Base-by-base conservation (phyloP, 1,140 invertebrate species). In the Eurosta solidaginis region DNA sequence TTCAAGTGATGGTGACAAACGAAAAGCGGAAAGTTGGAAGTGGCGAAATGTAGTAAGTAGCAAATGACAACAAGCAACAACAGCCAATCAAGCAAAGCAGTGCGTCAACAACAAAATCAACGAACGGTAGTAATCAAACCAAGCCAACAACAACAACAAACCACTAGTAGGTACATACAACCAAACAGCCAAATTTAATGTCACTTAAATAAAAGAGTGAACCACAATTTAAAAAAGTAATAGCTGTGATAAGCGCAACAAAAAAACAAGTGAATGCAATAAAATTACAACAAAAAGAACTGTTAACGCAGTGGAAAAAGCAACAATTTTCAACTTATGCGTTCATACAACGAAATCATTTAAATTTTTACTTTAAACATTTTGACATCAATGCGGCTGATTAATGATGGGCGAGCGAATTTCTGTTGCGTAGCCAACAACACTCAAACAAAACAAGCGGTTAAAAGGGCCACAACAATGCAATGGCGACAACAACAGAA, bases 201-300 rank as follows among this genome's bases (percentile, higher is more conserved):
- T 68, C 59, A 68, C 14, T 68, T 68, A 36, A n/a, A n/a, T n/a
- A n/a, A 68, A 68, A 68, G 59, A 68, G 59, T 33, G 59, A 68
- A 68, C 59, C 36, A 20, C 59, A 68, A 40, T 68, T 68, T 68
- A 20, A 68, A 40, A 36, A 40, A 52, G n/a, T 17, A 49, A 49
- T 27, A 59, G 0, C 9, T 3, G 10, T 14, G 54, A 12, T 14
- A 17, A 17, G 27, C 54, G 59, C 27, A 27, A 68, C 33, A 22
- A 68, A 20, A 22, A 68, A 27, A 22, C 12, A 36, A 68, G 17
- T 3, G 7, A 29, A 68, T n/a, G n/a, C 22, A n/a, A n/a, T n/a
- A n/a, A n/a, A n/a, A 40, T 9, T 36, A 36, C 29, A 3, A 40
- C 59, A 20, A 68, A 52, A n/a, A 17, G 3, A 40, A 40, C 33